Evolutionary conservation across 2,113 vertebrate genomes (phyloP).

Genomic region (Brachypteracias leptosomus): DNA sequence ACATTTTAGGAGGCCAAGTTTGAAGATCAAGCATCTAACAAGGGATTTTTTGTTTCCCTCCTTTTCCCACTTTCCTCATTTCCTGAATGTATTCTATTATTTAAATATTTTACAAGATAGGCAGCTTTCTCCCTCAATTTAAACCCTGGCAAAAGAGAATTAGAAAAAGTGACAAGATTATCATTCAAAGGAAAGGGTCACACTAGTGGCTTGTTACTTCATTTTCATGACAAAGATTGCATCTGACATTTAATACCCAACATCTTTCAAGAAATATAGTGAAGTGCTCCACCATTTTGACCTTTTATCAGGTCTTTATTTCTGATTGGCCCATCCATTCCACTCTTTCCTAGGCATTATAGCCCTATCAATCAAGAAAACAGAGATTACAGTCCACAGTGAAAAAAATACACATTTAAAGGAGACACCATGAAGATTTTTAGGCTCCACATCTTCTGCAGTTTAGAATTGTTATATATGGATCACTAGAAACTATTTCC

Average conservation of each 20-base stretch:
- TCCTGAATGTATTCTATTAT: neutral
- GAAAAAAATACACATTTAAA: constrained; percentile 21
- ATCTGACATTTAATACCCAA: constrained; percentile 55
- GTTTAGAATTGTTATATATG: neutral
- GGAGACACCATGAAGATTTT: neutral
- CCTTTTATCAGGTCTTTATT: constrained; percentile 40
- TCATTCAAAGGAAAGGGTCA: constrained; percentile 34
- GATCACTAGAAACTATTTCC: neutral
- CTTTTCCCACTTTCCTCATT: neutral
- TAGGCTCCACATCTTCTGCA: neutral
- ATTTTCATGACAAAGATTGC: constrained; percentile 63
- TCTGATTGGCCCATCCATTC: constrained; percentile 26
- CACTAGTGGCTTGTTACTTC: constrained; percentile 16
- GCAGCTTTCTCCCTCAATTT: neutral
- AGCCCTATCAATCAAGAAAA: constrained; percentile 45
- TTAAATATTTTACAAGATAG: constrained; percentile 6
- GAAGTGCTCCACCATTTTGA: constrained; percentile 32
- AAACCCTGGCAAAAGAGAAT: neutral
- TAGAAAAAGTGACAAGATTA: constrained; percentile 38
- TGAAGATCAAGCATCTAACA: neutral
- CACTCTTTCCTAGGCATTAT: constrained; percentile 8
- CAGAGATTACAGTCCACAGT: neutral
- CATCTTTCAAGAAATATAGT: constrained; percentile 40
- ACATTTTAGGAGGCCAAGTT: neutral
- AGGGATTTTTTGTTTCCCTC: neutral